Conservation (phyloP, 1,140 invertebrate species). For the Neoseiulus cucumeris region DNA sequence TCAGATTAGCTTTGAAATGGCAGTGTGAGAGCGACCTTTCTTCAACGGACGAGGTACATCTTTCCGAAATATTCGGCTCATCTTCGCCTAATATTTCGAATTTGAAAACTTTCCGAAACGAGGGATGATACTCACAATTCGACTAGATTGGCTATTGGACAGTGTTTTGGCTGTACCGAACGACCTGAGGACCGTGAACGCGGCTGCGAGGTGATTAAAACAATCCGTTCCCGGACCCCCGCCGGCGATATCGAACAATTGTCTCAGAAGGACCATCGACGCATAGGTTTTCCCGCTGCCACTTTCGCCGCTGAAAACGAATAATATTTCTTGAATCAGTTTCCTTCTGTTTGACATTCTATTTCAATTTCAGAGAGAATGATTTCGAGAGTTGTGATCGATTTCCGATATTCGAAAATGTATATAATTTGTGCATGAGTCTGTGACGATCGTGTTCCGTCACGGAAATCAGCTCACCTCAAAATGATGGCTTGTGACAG, state of each 20-base stretch:
- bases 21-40: too few species aligned
- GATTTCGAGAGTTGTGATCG: constrained; percentile 3
- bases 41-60: too few species aligned
- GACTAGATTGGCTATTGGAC: constrained; percentile 73
- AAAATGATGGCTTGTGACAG: constrained; percentile 88
- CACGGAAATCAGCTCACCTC: constrained; percentile 35
- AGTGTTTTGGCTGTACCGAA: constrained; percentile 71
- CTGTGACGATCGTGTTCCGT: neutral
- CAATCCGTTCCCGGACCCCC: constrained; percentile 81
- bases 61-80: too few species aligned
- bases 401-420: neutral
- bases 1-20: too few species aligned
- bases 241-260: constrained; percentile 76
- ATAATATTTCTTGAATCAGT: neutral
- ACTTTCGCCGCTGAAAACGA: constrained; percentile 45
- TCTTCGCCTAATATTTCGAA: too few species aligned
- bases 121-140: constrained; percentile 50
- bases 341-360: neutral
- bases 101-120: too few species aligned
- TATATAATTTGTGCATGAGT: neutral
- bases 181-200: constrained; percentile 74
- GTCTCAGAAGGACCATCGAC: constrained; percentile 68
- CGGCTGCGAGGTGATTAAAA: constrained; percentile 83
- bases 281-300: constrained; percentile 87
- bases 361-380: neutral